These are phyloP conservation scores for Apodemia zela DNA, from an alignment of 2,888 invertebrate species.

Conservation along the genomic window DNA sequence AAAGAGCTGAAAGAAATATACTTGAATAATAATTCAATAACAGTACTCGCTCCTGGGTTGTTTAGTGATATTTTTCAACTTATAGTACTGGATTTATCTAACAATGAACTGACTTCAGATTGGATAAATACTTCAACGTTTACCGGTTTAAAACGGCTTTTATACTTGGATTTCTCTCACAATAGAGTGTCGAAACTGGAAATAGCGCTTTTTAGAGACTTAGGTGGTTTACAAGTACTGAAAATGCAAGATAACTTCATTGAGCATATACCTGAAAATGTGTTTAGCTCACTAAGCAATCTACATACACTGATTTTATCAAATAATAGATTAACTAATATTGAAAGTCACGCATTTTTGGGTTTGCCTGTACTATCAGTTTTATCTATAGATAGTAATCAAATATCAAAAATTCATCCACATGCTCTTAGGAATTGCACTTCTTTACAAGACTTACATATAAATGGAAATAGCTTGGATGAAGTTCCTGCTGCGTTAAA, in stretches of 20 bases:
- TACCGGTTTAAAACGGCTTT: slow-evolving; percentile 86
- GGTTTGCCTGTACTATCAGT: slow-evolving; percentile 88
- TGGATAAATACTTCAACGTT: slow-evolving; percentile 92
- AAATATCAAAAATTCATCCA: slow-evolving; percentile 86
- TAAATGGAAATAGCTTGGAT: slow-evolving; percentile 89
- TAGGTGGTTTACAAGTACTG: slow-evolving; percentile 89
- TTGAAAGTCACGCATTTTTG: slow-evolving; percentile 88
- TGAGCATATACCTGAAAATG: slow-evolving; percentile 88
- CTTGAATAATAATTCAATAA: slow-evolving; percentile 90
- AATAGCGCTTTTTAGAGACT: slow-evolving; percentile 87
- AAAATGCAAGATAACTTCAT: slow-evolving; percentile 90
- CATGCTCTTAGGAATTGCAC: slow-evolving; percentile 89
- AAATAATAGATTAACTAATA: slow-evolving; percentile 87
- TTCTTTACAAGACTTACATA: slow-evolving; percentile 89
- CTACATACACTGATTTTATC: slow-evolving; percentile 90
- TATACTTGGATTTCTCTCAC: slow-evolving; percentile 88
- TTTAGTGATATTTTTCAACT: slow-evolving; percentile 88
- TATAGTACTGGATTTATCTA: slow-evolving; percentile 87
- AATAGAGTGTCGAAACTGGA: slow-evolving; percentile 89
- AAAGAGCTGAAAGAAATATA: slow-evolving; percentile 89
- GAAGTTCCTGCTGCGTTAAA: slow-evolving; percentile 87
- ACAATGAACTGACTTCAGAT: slow-evolving; percentile 89
- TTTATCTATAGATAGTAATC: slow-evolving; percentile 89
- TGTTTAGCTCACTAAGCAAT: slow-evolving; percentile 87
- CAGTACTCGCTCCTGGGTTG: slow-evolving; percentile 88